Base-by-base conservation (phyloP, 2,797 vertebrate species). In the Coregonus sp. region DNA sequence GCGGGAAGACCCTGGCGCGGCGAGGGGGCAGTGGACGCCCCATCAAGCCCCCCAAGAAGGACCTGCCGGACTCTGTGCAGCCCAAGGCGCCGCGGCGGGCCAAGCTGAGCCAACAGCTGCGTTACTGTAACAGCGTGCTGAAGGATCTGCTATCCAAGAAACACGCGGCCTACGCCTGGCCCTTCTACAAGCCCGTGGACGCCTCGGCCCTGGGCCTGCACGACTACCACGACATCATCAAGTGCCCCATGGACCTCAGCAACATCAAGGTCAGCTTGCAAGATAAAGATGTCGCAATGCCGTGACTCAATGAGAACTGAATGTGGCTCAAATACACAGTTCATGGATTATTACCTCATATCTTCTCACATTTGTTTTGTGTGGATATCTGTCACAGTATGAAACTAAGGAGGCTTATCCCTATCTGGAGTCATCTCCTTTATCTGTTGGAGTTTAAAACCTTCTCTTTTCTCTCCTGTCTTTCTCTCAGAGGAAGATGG, bases 211-310 rank as follows among this genome's bases (percentile, higher is more conserved):
- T 98, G 52, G 96, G 96, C 5, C 94, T 98, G 3, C 97, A 97
- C 1, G 97, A 98, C 86, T 98, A 98, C 78, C 96, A 97, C 2
- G 97, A 98, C 56, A 99, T 98, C 91, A 98, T 99, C 81, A 99
- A 99, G 75, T 95, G 96, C 83, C 97, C 97, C 75, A 98, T 99
- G 97, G 97, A 98, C 87, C 96, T 97, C 86, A 95, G 95, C 92
- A 96, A 94, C 69, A 96, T 97, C 87, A 97, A 97, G 92, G 96
- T 97, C 79, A 89, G 52, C 29, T 31, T 12, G n/a, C 25, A 25
- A n/a, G 20, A 9, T 5, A 25, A 25, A 6, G 56, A 59, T n/a
- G 56, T 20, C n/a, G 9, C 40, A 47, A 1, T 47, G 40, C 40
- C 40, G 2, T 47, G 9, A 47, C 40, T 47, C 40, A 47, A 47